Conservation (phyloP, 2,797 vertebrate species). For the Gymnopithys bicolor region DNA sequence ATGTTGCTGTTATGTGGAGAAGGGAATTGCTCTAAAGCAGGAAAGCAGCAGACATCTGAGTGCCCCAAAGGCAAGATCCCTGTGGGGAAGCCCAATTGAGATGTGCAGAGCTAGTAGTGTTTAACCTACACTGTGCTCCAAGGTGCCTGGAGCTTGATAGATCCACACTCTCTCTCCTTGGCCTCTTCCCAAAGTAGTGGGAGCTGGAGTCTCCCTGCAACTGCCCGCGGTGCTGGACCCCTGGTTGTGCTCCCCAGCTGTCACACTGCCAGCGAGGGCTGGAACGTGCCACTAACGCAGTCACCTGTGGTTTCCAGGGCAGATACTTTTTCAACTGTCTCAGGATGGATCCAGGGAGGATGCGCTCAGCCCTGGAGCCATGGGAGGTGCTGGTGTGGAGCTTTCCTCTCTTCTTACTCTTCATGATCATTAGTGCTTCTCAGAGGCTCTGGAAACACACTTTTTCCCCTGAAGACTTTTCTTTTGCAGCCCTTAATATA, state of each 20-base stretch:
- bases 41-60: not conserved
- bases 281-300: not conserved
- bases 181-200: not conserved
- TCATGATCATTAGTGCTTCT: not conserved
- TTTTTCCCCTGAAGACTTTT: not conserved
- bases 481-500: not conserved
- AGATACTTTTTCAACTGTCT: not conserved
- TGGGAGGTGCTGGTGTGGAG: not conserved
- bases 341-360: not conserved
- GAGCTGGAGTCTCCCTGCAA: not conserved
- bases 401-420: not conserved
- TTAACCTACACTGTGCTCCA: not conserved
- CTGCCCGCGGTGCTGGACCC: fast-evolving
- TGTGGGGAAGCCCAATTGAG: fast-evolving
- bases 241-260: not conserved
- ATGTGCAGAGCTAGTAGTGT: not conserved
- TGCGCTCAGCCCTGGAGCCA: not conserved
- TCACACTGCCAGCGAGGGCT: fast-evolving
- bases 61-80: not conserved
- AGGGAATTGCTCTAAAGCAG: not conserved
- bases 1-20: not conserved
- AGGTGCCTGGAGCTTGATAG: not conserved
- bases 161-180: not conserved
- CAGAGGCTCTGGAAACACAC: not conserved
- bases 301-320: not conserved